phyloP scores from a whole-genome alignment of 2,888 invertebrate genomes.

The Chironomus riparius region DNA sequence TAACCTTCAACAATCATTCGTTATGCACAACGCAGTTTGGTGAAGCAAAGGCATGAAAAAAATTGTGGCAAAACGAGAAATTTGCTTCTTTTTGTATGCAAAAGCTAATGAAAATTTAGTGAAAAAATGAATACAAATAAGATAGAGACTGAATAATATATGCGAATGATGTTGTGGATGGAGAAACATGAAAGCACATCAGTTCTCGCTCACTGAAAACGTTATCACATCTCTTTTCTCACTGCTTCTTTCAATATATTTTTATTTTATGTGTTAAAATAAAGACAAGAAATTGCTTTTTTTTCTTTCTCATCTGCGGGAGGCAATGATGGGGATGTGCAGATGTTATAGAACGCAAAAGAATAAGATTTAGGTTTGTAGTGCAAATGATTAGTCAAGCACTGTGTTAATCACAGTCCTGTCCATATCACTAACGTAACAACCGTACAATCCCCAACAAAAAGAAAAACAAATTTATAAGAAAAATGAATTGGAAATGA shows the following conservation, averaged over 20 bases:
- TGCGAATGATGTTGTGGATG: background rate
- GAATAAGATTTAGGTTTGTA: too few relatives aligned
- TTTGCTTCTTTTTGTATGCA: background rate
- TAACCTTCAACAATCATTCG: background rate
- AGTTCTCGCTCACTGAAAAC: background rate
- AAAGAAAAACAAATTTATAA: too few relatives aligned
- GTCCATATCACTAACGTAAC: too few relatives aligned
- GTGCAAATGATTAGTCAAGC: too few relatives aligned
- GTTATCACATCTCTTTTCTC: background rate
- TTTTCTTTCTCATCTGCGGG: too few relatives aligned
- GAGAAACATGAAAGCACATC: background rate
- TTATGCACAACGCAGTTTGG: background rate
- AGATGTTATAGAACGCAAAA: too few relatives aligned
- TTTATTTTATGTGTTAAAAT: too few relatives aligned
- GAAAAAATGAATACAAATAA: background rate
- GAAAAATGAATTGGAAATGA: too few relatives aligned
- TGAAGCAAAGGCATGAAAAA: background rate
- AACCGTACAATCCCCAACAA: too few relatives aligned
- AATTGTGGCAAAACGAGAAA: background rate
- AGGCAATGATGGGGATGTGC: too few relatives aligned
- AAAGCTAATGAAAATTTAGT: background rate
- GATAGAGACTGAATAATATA: background rate
- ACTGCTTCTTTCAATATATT: background rate
- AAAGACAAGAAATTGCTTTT: too few relatives aligned
- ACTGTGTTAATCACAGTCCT: too few relatives aligned